Conservation (phyloP, 2,113 vertebrate genomes). For the Hylia prasina region DNA sequence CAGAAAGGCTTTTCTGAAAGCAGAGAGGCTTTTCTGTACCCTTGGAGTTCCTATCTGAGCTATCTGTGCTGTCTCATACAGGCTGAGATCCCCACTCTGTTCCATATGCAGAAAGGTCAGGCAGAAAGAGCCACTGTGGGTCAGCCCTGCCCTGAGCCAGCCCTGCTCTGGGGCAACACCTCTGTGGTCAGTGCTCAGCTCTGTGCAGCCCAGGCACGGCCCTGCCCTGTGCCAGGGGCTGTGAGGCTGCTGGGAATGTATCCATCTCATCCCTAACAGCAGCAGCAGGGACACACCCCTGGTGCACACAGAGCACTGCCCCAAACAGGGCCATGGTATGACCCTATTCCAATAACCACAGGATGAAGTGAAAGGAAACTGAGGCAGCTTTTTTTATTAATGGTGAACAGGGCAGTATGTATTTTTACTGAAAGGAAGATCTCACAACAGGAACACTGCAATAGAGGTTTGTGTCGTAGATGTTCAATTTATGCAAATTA, state of each 20-base stretch:
- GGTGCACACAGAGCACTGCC: neutral
- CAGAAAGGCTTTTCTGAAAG: neutral
- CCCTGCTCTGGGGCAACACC: accelerated
- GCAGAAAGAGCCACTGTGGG: neutral
- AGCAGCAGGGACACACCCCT: neutral
- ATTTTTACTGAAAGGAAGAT: neutral
- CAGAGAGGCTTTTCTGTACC: neutral
- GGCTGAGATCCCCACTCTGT: neutral
- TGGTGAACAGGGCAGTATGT: neutral
- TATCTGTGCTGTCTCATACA: neutral
- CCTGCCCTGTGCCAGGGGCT: accelerated
- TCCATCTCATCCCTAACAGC: neutral
- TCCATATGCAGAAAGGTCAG: neutral
- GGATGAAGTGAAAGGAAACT: neutral
- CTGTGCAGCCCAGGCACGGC: neutral
- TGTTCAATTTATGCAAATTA: slow-evolving; percentile 7
- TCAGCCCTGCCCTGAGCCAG: neutral
- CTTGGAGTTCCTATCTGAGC: neutral
- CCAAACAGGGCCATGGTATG: too few species aligned
- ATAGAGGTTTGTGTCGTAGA: neutral
- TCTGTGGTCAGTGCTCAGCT: neutral
- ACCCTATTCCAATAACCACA: neutral
- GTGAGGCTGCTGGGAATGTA: neutral
- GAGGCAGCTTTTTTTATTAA: neutral
- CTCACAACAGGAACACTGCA: neutral